These are phyloP conservation scores for Catocala nupta DNA, from an alignment of 2,888 invertebrate genomes.

Conservation along the genomic window DNA sequence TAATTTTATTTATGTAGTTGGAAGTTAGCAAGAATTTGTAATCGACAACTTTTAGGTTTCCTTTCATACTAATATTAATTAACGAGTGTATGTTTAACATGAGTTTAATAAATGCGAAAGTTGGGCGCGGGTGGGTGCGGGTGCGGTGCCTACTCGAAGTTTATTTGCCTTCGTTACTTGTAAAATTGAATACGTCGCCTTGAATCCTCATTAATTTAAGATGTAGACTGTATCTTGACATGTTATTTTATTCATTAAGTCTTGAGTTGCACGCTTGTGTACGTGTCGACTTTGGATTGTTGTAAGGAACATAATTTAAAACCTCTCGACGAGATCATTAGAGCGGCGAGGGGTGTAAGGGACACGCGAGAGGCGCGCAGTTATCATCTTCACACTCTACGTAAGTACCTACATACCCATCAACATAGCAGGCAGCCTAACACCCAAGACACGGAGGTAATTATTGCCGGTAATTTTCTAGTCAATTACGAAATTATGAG, in stretches of 20 bases:
- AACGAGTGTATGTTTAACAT: slow-evolving; percentile 74
- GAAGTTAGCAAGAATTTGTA: slow-evolving; percentile 71
- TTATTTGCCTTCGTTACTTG: slow-evolving; percentile 82
- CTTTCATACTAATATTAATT: slow-evolving; percentile 82
- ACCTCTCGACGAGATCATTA: slow-evolving; percentile 81
- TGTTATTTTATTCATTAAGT: slow-evolving; percentile 86
- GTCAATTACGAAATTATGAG: background rate
- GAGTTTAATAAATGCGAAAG: slow-evolving; percentile 78
- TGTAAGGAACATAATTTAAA: slow-evolving; percentile 84
- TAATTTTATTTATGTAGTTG: slow-evolving; percentile 70
- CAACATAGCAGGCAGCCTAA: background rate
- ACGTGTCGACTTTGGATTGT: slow-evolving; percentile 81
- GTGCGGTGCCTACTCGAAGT: slow-evolving; percentile 66
- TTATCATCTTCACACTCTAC: slow-evolving; percentile 36
- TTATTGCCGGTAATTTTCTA: background rate
- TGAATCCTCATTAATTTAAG: slow-evolving; percentile 85
- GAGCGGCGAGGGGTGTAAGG: slow-evolving; percentile 54
- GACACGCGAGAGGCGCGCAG: slow-evolving; percentile 54
- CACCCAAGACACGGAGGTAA: background rate
- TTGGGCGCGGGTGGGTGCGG: slow-evolving; percentile 52
- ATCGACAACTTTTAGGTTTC: slow-evolving; percentile 81
- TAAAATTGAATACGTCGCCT: slow-evolving; percentile 82
- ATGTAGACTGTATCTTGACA: slow-evolving; percentile 83
- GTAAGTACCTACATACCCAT: background rate
- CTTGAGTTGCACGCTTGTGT: slow-evolving; percentile 72